These are phyloP conservation scores for Xenopus laevis DNA, from an alignment of 2,113 vertebrate genomes.

Conservation along the genomic window DNA sequence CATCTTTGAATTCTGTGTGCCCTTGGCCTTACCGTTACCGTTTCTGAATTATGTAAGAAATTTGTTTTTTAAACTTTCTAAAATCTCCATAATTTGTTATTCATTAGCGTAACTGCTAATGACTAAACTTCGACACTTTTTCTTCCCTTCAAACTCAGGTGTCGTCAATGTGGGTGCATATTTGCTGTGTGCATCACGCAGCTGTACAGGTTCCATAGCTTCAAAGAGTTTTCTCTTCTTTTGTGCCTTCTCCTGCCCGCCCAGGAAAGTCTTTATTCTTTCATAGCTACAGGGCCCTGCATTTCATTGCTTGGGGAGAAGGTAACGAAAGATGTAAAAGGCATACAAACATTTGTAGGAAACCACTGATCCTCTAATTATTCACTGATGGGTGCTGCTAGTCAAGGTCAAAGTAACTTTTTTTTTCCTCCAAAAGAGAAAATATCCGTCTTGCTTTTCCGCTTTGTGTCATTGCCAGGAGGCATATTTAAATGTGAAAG, in stretches of 20 bases:
- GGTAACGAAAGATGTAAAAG: background rate
- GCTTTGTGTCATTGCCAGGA: too few relatives aligned
- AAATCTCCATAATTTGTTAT: too few relatives aligned
- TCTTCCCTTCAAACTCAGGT: too few relatives aligned
- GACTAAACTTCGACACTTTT: too few relatives aligned
- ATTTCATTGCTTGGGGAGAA: background rate
- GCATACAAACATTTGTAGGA: background rate
- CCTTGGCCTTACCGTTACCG: too few relatives aligned
- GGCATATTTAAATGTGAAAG: too few relatives aligned
- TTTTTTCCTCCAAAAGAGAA: background rate
- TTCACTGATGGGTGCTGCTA: background rate
- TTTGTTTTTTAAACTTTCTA: too few relatives aligned
- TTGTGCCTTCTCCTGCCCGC: background rate
- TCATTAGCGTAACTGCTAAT: too few relatives aligned
- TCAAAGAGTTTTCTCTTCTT: constrained; percentile 13
- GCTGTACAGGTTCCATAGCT: constrained; percentile 24
- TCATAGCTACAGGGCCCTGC: background rate
- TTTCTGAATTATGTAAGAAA: too few relatives aligned
- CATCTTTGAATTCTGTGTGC: too few relatives aligned
- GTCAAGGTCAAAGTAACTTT: constrained; percentile 27
- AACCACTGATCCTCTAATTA: background rate
- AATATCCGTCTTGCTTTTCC: background rate
- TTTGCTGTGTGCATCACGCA: too few relatives aligned
- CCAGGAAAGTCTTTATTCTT: background rate
- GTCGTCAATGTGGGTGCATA: too few relatives aligned